Evolutionary conservation across 2,888 invertebrate genomes (phyloP), one percentile per base, ranked within the genome.

Genomic region (Mythimna ferrago): DNA sequence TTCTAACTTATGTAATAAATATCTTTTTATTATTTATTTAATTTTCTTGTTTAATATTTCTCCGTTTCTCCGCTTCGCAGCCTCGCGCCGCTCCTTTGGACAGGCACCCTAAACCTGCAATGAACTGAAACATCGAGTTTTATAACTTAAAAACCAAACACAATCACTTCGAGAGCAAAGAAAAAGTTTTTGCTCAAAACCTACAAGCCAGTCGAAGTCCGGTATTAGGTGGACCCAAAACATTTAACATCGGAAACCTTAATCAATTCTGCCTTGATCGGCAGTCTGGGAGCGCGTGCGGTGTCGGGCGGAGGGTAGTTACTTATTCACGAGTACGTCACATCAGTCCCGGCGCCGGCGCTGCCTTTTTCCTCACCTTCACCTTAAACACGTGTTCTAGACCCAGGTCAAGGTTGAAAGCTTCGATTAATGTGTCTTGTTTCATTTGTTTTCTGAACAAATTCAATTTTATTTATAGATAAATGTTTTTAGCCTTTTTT

Each of bases 241-340:
- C 82, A 78, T 82, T 77, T 66, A 78, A 73, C 80, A 71, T 67
- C 67, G 65, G 79, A 38, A 67, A 78, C 82, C 57, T 82, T 67
- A 81, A 82, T 82, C 80, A 82, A 81, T 81, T 70, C 65, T 67
- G 51, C 38, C 57, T 63, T 68, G 56, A 78, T 78, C 69, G 72
- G 21, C 51, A 61, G 62, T 58, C 57, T 48, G 16, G 38, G 44
- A n/a, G 70, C 54, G 48, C 53, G 48, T 51, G 69, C 58, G 66
- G 60, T 51, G 53, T 48, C n/a, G 44, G 66, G 32, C 54, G 38
- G 73, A 44, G 54, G 51, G 57, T 62, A 41, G 54, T 81, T 82
- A 81, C 68, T 81, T 81, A 81, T 81, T 81, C 67, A 81, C 41
- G 41, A 60, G 54, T 56, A 79, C 79, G 79, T 81, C 83, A 79